Conservation (phyloP, 2,888 invertebrate genomes). For the Microplitis deprimator region DNA sequence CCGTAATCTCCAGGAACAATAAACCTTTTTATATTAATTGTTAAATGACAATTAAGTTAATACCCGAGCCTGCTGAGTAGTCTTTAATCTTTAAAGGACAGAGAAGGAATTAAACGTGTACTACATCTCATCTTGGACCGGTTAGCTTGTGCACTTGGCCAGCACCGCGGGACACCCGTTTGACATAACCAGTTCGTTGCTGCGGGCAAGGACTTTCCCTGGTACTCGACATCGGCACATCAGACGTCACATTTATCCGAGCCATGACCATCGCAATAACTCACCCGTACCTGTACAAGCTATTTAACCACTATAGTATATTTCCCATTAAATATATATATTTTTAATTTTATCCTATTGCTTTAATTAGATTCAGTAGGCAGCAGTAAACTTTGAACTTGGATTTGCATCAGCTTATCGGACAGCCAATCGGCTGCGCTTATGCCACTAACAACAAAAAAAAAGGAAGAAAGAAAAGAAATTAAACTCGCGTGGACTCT, state of each 20-base stretch:
- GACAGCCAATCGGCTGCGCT: slow-evolving; percentile 56
- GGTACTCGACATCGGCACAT: slow-evolving; percentile 8
- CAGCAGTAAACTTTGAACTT: slow-evolving; percentile 60
- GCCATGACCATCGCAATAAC: slow-evolving; percentile 34
- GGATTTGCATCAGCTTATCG: slow-evolving; percentile 58
- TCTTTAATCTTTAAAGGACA: not conserved
- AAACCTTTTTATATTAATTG: slow-evolving; percentile 18
- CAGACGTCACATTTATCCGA: slow-evolving; percentile 3
- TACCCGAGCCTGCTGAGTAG: not conserved
- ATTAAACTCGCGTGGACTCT: not conserved
- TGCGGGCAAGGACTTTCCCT: slow-evolving; percentile 32
- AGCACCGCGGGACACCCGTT: slow-evolving; percentile 27
- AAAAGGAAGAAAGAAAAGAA: not conserved
- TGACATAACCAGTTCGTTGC: slow-evolving; percentile 36
- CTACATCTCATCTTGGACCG: slow-evolving; percentile 20
- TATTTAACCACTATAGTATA: too few relatives aligned
- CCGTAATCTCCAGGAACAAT: not conserved
- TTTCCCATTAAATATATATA: too few relatives aligned
- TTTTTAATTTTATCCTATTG: too few relatives aligned
- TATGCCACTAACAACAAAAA: slow-evolving; percentile 33
- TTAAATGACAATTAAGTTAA: slow-evolving; percentile 20
- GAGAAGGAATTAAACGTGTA: not conserved
- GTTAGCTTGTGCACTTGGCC: slow-evolving; percentile 16
- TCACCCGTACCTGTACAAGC: slow-evolving; percentile 6
- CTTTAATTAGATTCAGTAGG: slow-evolving; percentile 20